Conservation (phyloP, 1,140 invertebrate species). For the Ridgeia piscesae region DNA sequence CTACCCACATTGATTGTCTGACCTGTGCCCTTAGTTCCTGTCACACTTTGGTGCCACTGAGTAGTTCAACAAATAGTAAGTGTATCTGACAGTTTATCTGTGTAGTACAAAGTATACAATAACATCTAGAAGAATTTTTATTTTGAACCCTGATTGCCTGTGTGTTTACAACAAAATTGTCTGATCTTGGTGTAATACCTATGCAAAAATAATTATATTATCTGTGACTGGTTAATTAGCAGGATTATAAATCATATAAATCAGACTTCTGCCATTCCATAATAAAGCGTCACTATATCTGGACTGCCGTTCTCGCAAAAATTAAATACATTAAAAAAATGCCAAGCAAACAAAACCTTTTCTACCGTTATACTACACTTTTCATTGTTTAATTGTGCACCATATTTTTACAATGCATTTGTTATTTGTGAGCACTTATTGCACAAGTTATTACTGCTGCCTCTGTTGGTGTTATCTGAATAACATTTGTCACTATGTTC, state of each 20-base stretch:
- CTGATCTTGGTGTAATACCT: not conserved
- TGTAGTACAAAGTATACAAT: not conserved
- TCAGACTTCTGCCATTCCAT: not conserved
- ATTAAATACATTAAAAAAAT: not conserved
- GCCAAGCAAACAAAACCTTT: not conserved
- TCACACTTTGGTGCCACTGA: not conserved
- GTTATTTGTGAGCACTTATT: not conserved
- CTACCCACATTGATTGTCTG: not conserved
- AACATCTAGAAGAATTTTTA: not conserved
- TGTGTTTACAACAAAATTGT: not conserved
- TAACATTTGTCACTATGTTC: too few species aligned
- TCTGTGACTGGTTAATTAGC: not conserved
- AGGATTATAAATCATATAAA: not conserved
- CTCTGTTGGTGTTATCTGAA: not conserved
- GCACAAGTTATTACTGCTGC: not conserved
- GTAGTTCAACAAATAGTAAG: not conserved
- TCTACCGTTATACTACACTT: not conserved
- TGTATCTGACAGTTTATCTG: not conserved
- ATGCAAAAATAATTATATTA: not conserved
- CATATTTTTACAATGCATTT: not conserved
- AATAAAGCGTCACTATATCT: not conserved
- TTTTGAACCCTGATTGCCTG: not conserved
- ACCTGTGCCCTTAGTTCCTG: not conserved
- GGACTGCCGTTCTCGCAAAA: not conserved
- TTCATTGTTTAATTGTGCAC: not conserved